Evolutionary conservation across 2,113 vertebrate genomes (phyloP), one percentile per base, ranked within the genome.

Genomic region (Phasianus colchicus): DNA sequence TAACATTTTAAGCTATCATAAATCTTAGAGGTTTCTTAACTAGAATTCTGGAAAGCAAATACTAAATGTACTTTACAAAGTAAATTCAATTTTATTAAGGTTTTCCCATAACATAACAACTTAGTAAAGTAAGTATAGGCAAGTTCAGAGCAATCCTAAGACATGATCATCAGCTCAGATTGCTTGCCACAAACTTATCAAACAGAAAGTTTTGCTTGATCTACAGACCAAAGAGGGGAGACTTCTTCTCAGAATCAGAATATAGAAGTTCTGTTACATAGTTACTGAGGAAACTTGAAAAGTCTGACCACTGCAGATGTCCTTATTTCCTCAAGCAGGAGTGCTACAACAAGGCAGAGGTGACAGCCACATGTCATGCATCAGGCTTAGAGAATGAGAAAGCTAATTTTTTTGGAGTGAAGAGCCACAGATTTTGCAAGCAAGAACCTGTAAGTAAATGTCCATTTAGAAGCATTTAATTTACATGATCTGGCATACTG

Each of bases 301-400:
- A 40, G 25, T 47, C 8, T 65, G 36, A 15, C 15, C 29, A n/a
- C 12, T 54, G 27, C 8, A 57, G 79, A 32, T 4, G 1, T 6
- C 13, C 9, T 77, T 45, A 21, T 70, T 87, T 66, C 19, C 32
- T 74, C 71, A 11, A 48, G 13, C 0, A 0, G 4, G 11, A 20
- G 3, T 57, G 55, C 6, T 85, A 14, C 20, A 78, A 22, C n/a
- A 78, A 71, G 47, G 6, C 27, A 36, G 24, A 16, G 8, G 2
- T 27, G 38, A 48, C 3, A 0, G 9, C 20, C 34, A 2, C 11
- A 1, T 34, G 6, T 18, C 24, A 16, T 13, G 15, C 14, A 14
- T 6, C 17, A 58, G n/a, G 19, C 13, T 57, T 10, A 54, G 7
- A 47, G 54, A 34, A 48, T 9, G 11, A 66, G 50, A 61, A 93